Evolutionary conservation across 2,888 invertebrate genomes (phyloP).

Genomic region (Graphium colonna): DNA sequence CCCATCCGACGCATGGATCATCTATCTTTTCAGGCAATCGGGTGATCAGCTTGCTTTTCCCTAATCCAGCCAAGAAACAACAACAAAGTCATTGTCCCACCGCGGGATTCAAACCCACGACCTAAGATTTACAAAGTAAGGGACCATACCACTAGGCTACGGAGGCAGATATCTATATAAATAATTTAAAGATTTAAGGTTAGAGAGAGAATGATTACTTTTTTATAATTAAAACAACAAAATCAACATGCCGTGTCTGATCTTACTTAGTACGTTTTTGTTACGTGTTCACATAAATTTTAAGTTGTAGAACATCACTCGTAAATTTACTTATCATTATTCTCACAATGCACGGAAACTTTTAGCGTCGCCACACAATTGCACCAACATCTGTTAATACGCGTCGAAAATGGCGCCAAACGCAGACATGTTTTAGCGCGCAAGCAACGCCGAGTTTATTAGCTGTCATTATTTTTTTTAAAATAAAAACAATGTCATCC

Average conservation of each 20-base stretch:
- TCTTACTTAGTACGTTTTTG: no score
- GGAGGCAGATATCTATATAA: no score
- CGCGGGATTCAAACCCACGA: no score
- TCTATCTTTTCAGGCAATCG: no score
- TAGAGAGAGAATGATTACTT: conserved; percentile 15
- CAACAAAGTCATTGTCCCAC: no score
- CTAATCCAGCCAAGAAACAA: neutral
- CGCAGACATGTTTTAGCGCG: conserved; percentile 38
- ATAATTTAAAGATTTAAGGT: neutral
- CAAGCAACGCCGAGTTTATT: conserved; percentile 43
- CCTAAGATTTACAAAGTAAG: no score
- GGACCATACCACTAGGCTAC: no score
- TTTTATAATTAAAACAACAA: neutral
- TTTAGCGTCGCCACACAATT: conserved; percentile 40
- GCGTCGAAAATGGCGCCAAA: conserved; percentile 49
- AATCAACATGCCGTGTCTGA: no score
- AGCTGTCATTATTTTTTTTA: conserved; percentile 33
- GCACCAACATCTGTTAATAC: conserved; percentile 48
- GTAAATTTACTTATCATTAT: conserved; percentile 34
- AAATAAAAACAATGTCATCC: conserved; percentile 27
- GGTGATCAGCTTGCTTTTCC: no score
- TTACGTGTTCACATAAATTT: conserved; percentile 24
- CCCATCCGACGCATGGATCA: no score
- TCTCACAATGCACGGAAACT: conserved; percentile 63
- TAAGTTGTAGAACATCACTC: conserved; percentile 32